Conservation (phyloP, 2,113 vertebrate genomes). For the Cranoglanis bouderius region DNA sequence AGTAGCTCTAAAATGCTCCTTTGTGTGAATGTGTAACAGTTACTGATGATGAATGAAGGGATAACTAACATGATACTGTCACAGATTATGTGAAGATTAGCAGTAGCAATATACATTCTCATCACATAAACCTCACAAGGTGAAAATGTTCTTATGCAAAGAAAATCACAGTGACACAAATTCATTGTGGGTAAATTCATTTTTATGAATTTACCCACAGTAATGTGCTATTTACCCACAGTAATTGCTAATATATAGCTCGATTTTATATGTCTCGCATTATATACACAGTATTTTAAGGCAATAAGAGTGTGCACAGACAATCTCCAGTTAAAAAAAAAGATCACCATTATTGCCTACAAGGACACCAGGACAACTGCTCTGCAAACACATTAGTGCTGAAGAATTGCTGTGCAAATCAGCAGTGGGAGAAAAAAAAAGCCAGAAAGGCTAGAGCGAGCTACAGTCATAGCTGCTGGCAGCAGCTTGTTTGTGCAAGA, state of each 20-base stretch:
- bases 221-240: not conserved
- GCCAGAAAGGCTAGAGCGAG: not conserved
- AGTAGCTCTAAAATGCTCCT: not conserved
- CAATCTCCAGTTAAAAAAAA: not conserved
- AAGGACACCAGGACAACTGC: slow-evolving; percentile 28
- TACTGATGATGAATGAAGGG: not conserved
- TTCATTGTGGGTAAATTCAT: too few relatives aligned
- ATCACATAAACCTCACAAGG: not conserved
- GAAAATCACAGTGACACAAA: not conserved
- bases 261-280: not conserved
- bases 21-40: not conserved
- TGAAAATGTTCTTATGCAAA: not conserved
- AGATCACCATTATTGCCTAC: not conserved
- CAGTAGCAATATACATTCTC: not conserved
- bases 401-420: slow-evolving; percentile 14
- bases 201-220: not conserved
- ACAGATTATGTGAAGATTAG: not conserved
- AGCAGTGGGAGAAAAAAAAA: not conserved
- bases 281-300: not conserved
- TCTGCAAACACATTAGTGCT: slow-evolving; percentile 20
- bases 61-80: not conserved
- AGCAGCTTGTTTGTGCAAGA: slow-evolving; percentile 25
- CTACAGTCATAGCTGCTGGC: slow-evolving; percentile 23
- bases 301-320: not conserved
- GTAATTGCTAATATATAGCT: not conserved